Base-by-base conservation (phyloP, 2,797 vertebrate species). In the Pseudochirops corinnae region DNA sequence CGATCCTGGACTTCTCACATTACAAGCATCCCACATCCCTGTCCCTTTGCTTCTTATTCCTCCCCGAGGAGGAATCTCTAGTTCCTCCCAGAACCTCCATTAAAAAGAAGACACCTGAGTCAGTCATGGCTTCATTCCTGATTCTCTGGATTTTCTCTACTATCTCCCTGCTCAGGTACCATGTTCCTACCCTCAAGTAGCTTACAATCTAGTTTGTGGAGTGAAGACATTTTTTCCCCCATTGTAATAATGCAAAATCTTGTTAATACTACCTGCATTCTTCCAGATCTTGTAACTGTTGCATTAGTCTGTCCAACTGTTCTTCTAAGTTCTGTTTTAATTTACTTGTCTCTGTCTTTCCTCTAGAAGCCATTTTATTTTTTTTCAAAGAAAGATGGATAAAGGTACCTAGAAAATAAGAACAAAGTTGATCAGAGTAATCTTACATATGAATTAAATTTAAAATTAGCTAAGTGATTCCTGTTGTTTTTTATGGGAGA, bases 241-340 rank as follows among this genome's bases (percentile, higher is more conserved):
- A 74, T 56, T 5, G 5, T 1, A 67, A 90, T 24, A 82, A 55
- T 39, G 56, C 1, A 55, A 50, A 92, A 57, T 90, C n/a, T 24
- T 12, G 53, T 92, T 33, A 92, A 1, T 1, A 46, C 95, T 98
- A 99, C 99, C 99, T 99, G 99, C 99, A 99, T 95, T 99, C 99
- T 95, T 99, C 99, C 97, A 99, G 98, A 96, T 99, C 99, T 95
- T 99, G 99, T 87, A 99, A 99, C 95, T 99, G 99, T 97, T 99
- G 99, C 99, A 99, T 99, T 95, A 99, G 98, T 96, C 99, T 99
- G 97, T 99, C 99, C 93, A 99, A 98, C 95, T 99, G 99, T 97
- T 99, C 99, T 96, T 99, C 99, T 99, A 99, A 99, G 95, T 99
- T 99, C 97, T 99, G 99, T 97, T 99, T 99, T 91, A 99, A 96